Evolutionary conservation across 2,113 vertebrate genomes (phyloP).

Genomic region (Chlorocebus sabaeus): DNA sequence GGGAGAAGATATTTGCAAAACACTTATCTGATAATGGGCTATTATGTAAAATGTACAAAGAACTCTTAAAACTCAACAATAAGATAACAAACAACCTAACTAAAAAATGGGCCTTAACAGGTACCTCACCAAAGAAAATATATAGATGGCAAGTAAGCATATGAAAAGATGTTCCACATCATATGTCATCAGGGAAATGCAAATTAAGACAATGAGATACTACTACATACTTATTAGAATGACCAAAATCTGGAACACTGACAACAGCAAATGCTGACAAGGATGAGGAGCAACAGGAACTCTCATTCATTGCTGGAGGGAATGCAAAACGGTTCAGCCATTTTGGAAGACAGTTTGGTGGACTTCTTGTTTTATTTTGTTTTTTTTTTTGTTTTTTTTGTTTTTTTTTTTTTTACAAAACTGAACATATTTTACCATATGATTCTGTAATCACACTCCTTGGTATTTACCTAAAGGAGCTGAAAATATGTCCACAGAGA

Average conservation of each 20-base stretch:
- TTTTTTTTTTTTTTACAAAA: neutral
- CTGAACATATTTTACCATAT: neutral
- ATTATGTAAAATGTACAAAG: neutral
- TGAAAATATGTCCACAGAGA: neutral
- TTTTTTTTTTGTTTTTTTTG: neutral
- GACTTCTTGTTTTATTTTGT: too few relatives aligned
- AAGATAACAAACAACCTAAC: neutral
- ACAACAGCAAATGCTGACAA: neutral
- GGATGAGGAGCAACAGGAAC: neutral
- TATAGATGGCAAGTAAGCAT: neutral
- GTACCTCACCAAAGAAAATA: neutral
- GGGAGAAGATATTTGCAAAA: neutral
- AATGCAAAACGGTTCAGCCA: neutral
- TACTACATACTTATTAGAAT: neutral
- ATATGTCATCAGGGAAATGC: neutral
- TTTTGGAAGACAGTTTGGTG: neutral
- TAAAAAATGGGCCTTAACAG: neutral
- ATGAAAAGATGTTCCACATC: neutral
- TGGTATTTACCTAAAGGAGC: neutral
- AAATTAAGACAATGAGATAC: neutral
- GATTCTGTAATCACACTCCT: neutral
- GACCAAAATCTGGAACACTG: neutral
- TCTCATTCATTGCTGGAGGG: too few relatives aligned
- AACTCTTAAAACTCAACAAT: neutral
- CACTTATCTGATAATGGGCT: neutral